Evolutionary conservation across 1,140 invertebrate genomes (phyloP).

Genomic region (Orussus abietinus): DNA sequence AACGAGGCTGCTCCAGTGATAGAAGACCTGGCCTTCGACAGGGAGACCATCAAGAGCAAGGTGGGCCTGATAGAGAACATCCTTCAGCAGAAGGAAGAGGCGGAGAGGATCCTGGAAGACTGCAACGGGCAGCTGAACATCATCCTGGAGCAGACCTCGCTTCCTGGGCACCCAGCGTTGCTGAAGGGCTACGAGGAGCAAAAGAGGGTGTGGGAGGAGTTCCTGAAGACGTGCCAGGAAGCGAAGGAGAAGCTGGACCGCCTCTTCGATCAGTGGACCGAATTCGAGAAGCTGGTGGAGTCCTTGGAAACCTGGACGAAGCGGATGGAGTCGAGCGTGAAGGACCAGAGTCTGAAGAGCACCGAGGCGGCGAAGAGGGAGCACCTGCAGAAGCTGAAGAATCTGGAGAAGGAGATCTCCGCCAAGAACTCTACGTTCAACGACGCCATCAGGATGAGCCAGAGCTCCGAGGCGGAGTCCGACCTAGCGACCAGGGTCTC

Average conservation of each 20-base stretch:
- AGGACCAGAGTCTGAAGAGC: constrained; percentile 86
- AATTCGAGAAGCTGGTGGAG: constrained; percentile 75
- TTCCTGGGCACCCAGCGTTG: constrained; percentile 71
- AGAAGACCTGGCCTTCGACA: constrained; percentile 68
- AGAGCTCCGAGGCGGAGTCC: constrained; percentile 71
- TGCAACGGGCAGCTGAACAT: constrained; percentile 69
- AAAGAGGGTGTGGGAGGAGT: constrained; percentile 71
- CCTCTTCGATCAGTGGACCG: constrained; percentile 71
- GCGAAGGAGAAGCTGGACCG: constrained; percentile 67
- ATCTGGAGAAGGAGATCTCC: constrained; percentile 69
- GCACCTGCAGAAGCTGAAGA: constrained; percentile 76
- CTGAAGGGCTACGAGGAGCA: constrained; percentile 73
- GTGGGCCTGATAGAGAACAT: constrained; percentile 71
- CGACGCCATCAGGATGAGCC: constrained; percentile 65
- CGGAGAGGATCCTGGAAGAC: constrained; percentile 67
- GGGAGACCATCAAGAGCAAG: constrained; percentile 71
- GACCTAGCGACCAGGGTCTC: constrained; percentile 73
- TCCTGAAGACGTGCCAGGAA: constrained; percentile 67
- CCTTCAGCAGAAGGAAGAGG: constrained; percentile 68
- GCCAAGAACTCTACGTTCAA: constrained; percentile 70
- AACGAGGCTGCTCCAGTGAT: constrained; percentile 63
- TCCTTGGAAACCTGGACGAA: constrained; percentile 79
- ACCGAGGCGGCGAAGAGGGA: constrained; percentile 75
- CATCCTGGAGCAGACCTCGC: constrained; percentile 74
- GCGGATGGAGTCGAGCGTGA: constrained; percentile 76